Evolutionary conservation across 1,140 invertebrate genomes (phyloP), one percentile per base, ranked within the genome.

Genomic region (Sminthurides bifidus): DNA sequence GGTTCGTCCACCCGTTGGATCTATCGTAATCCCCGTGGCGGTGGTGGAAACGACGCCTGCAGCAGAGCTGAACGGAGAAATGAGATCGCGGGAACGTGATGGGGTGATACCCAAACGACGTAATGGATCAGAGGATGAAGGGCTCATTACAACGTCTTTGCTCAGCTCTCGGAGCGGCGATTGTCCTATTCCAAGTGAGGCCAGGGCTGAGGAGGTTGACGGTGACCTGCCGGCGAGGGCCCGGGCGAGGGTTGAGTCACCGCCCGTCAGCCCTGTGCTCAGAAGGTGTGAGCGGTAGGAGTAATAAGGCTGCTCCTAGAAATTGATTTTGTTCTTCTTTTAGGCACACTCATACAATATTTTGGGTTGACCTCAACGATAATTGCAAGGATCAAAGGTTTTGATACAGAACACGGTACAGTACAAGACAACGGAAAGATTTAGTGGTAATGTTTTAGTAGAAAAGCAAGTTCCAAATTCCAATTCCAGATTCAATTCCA

Each of bases 271-370:
- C 12, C 44, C 44, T 10, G 44, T 48, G 41, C 70, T 69, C 3
- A 73, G 71, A 3, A 77, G 60, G 24, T 75, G 75, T 17, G 68
- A 58, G 45, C 76, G 72, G 59, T 77, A 77, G 2, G 70, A 66
- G 19, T 76, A 73, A 63, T 77, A 78, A n/a, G 70, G 64, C 52
- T 65, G 64, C 3, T 68, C 65, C 66, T 66, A n/a, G n/a, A n/a
- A n/a, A n/a, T n/a, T n/a, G n/a, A n/a, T n/a, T n/a, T n/a, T n/a
- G n/a, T n/a, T n/a, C n/a, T n/a, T n/a, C n/a, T n/a, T n/a, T n/a
- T n/a, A n/a, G n/a, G n/a, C n/a, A n/a, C n/a, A n/a, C n/a, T n/a
- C n/a, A n/a, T n/a, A n/a, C n/a, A n/a, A n/a, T n/a, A n/a, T n/a
- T n/a, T n/a, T n/a, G n/a, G n/a, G n/a, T n/a, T n/a, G n/a, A n/a